These are phyloP conservation scores for rabbit (Oryctolagus cuniculus) DNA, from an alignment of 2,113 vertebrate species.

Conservation along the genomic window DNA sequence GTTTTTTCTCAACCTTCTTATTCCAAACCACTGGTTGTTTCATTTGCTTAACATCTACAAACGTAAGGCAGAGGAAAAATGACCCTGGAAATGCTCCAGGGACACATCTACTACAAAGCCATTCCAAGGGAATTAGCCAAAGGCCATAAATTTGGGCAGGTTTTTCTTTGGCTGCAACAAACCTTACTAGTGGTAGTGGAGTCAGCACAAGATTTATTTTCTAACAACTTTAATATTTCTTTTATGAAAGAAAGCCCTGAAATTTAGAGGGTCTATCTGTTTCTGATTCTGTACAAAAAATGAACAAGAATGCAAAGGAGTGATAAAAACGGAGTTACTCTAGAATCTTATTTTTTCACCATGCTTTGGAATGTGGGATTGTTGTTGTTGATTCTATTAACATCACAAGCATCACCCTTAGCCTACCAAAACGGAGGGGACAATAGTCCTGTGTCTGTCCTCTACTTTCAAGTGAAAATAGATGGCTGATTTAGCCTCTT, in stretches of 20 bases:
- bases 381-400: background rate
- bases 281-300: constrained; percentile 52
- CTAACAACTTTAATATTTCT: constrained; percentile 30
- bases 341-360: background rate
- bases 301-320: constrained; percentile 19
- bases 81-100: background rate
- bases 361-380: background rate
- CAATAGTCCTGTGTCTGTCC: background rate
- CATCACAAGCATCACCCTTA: background rate
- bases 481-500: background rate
- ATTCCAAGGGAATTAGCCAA: constrained; percentile 61
- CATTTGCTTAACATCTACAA: constrained; percentile 71
- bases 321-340: background rate
- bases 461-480: background rate
- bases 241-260: constrained; percentile 57
- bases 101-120: background rate
- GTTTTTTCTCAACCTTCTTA: background rate
- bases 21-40: constrained; percentile 75
- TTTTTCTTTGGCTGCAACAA: constrained; percentile 27
- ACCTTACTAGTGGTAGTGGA: background rate
- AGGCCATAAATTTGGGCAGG: constrained; percentile 27
- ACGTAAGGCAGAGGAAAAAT: constrained; percentile 31
- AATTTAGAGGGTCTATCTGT: constrained; percentile 32
- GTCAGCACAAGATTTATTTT: constrained; percentile 60
- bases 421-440: rapidly evolving